Conservation (phyloP, 2,888 invertebrate species). For the Lucinisca nassula region DNA sequence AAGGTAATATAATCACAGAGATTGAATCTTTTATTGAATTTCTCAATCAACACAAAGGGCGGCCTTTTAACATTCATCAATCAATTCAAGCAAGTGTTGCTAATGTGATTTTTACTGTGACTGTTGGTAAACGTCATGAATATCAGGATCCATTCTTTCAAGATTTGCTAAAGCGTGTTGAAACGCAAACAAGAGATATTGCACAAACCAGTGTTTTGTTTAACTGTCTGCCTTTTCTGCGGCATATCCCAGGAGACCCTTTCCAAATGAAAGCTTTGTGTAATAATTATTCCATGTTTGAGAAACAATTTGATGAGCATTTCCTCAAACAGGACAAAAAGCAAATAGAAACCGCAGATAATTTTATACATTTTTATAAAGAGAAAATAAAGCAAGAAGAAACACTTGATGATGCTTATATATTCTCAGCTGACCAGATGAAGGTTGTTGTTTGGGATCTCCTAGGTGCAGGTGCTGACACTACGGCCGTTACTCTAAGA, state of each 20-base stretch:
- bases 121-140: background rate
- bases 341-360: background rate
- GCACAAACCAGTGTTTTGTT: background rate
- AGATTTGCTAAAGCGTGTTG: background rate
- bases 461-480: background rate
- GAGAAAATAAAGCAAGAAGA: background rate
- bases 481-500: background rate
- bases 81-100: background rate
- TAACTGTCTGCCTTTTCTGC: background rate
- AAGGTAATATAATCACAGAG: background rate
- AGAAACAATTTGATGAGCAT: background rate
- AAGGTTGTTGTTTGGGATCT: background rate
- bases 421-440: background rate
- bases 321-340: background rate
- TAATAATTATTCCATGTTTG: background rate
- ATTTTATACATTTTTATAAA: background rate
- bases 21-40: background rate
- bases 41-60: background rate
- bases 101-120: background rate
- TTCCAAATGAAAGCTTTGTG: background rate
- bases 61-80: background rate
- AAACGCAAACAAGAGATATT: background rate
- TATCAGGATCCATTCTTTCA: background rate
- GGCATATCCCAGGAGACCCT: background rate
- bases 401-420: background rate